Conservation (phyloP, 1,140 invertebrate species). For the Latrodectus geometricus region DNA sequence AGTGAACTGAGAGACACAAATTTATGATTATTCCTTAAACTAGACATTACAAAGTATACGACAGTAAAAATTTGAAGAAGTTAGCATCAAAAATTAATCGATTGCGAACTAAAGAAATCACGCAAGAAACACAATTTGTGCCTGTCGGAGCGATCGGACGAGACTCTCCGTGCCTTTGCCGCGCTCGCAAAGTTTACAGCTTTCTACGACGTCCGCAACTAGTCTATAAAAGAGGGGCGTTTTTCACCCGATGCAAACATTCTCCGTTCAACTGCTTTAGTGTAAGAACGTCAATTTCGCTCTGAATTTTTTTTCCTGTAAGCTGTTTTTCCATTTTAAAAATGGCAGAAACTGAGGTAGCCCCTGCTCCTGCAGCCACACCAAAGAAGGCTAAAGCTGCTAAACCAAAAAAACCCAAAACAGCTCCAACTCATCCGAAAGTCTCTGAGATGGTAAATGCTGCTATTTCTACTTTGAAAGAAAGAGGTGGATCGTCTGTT, state of each 20-base stretch:
- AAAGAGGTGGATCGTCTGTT: slow-evolving; percentile 74
- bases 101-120: slow-evolving; percentile 22
- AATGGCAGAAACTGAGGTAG: slow-evolving; percentile 57
- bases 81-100: slow-evolving; percentile 12
- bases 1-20: neutral
- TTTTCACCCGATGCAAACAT: neutral
- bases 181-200: slow-evolving; percentile 61
- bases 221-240: slow-evolving; percentile 26
- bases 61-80: neutral
- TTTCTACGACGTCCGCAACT: slow-evolving; percentile 55
- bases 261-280: neutral
- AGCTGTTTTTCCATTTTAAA: neutral
- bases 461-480: slow-evolving; percentile 67
- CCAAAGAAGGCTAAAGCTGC: slow-evolving; percentile 67
- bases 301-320: neutral
- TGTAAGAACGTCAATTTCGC: neutral
- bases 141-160: slow-evolving; percentile 14
- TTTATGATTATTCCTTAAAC: slow-evolving; percentile 15
- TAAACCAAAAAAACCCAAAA: slow-evolving; percentile 63
- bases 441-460: slow-evolving; percentile 65
- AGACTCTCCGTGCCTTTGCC: slow-evolving; percentile 37
- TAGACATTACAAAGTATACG: slow-evolving; percentile 17
- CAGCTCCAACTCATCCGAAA: slow-evolving; percentile 64
- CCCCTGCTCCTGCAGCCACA: slow-evolving; percentile 62
- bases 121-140: slow-evolving; percentile 55